A percentile compares a stretch with the other conserved stretches of the same genome.
Conservation (phyloP, 2,888 invertebrate species). For the Sminthurinus aureus region DNA sequence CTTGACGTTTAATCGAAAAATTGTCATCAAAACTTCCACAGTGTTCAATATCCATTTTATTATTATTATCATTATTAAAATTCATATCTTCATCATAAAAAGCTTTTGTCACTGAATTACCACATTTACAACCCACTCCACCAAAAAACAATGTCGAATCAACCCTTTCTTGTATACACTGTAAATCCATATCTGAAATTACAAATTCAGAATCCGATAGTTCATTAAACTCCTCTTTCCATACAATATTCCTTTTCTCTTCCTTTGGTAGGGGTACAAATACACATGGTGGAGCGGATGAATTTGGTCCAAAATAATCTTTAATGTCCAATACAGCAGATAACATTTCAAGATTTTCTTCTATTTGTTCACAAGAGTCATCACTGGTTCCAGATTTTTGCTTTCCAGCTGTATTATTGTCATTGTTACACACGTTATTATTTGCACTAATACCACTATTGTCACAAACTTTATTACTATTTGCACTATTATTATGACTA, state of each 20-base stretch:
- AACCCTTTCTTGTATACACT: conserved; percentile 14
- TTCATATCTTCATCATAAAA: not conserved
- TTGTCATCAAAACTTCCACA: too few relatives aligned
- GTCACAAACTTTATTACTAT: conserved; percentile 23
- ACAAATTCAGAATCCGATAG: not conserved
- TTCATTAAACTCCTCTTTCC: conserved; percentile 18
- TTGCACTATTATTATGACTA: not conserved
- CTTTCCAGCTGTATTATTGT: not conserved
- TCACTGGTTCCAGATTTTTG: not conserved
- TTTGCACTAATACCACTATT: not conserved
- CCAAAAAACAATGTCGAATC: conserved; percentile 4
- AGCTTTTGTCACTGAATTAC: conserved; percentile 10
- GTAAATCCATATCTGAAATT: not conserved
- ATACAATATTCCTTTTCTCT: not conserved
- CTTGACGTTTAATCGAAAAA: too few relatives aligned
- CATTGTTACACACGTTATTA: not conserved
- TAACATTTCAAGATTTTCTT: conserved; percentile 26
- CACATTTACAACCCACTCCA: conserved; percentile 17
- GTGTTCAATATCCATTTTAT: too few relatives aligned
- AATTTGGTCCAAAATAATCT: not conserved
- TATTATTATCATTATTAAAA: not conserved
- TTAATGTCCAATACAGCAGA: conserved; percentile 25
- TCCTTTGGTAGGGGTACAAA: conserved; percentile 10
- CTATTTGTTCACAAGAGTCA: not conserved
- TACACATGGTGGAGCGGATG: conserved; percentile 23